Percentiles rank a stretch among this genome's conserved stretches.
Evolutionary conservation across 2,797 vertebrate species (phyloP).

Genomic region (Dermochelys coriacea): DNA sequence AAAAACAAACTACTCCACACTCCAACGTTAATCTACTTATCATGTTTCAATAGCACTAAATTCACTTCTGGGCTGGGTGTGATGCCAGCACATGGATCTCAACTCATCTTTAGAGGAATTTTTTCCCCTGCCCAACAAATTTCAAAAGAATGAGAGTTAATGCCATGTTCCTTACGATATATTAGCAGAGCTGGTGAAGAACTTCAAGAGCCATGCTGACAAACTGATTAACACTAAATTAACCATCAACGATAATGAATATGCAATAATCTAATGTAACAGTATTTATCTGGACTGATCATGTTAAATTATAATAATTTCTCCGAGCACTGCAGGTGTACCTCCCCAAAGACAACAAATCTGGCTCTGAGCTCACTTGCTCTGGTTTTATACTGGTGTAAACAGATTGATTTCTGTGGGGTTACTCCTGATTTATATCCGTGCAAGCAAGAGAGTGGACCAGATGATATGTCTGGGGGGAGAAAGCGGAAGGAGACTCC

Average conservation of each 20-base stretch:
- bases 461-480: too few relatives aligned
- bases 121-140: background rate
- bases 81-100: background rate
- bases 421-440: background rate
- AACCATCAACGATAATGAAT: background rate
- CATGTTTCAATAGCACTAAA: fast-evolving
- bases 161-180: background rate
- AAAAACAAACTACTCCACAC: background rate
- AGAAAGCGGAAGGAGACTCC: too few relatives aligned
- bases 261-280: background rate
- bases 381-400: background rate
- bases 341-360: background rate
- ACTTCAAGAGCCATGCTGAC: background rate
- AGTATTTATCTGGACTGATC: background rate
- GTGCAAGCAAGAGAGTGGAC: background rate
- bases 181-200: background rate
- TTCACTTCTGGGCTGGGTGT: background rate
- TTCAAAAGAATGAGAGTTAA: background rate
- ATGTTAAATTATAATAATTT: background rate
- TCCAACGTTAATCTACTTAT: fast-evolving
- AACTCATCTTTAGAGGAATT: background rate
- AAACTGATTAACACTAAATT: fast-evolving
- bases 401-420: background rate
- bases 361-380: background rate
- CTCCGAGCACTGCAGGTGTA: background rate